These are phyloP conservation scores for Otus sunia DNA, from an alignment of 2,113 vertebrate genomes.

Conservation along the genomic window DNA sequence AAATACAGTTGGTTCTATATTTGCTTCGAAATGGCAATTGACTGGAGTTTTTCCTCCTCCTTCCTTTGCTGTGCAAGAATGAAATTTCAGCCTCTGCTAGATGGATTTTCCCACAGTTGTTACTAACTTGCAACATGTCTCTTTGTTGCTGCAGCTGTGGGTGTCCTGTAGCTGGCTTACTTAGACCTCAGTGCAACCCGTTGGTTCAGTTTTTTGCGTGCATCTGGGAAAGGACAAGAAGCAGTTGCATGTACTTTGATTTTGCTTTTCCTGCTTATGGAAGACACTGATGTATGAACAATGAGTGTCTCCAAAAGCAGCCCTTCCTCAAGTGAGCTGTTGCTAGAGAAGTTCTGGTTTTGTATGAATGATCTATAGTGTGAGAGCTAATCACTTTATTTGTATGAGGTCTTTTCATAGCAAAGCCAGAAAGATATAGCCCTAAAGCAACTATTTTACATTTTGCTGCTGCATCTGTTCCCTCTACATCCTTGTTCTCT, in stretches of 20 bases:
- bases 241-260: not conserved
- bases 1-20: not conserved
- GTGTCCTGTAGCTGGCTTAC: not conserved
- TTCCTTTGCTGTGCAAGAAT: not conserved
- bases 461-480: slow-evolving; percentile 6
- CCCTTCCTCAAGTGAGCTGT: not conserved
- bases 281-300: not conserved
- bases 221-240: not conserved
- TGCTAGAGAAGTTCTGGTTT: not conserved
- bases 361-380: not conserved
- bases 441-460: slow-evolving; percentile 8
- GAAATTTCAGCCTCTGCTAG: not conserved
- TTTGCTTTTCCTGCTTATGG: not conserved
- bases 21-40: not conserved
- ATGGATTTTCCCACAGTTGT: slow-evolving; percentile 15
- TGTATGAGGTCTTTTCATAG: slow-evolving; percentile 11
- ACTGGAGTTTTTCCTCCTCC: not conserved
- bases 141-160: slow-evolving; percentile 12
- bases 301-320: not conserved
- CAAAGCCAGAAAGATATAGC: not conserved
- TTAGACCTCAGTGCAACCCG: not conserved
- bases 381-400: not conserved
- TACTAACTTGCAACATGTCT: not conserved
- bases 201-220: not conserved
- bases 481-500: not conserved